Base-by-base conservation (phyloP, 2,797 vertebrate species). In the Hippoglossus hippoglossus region DNA sequence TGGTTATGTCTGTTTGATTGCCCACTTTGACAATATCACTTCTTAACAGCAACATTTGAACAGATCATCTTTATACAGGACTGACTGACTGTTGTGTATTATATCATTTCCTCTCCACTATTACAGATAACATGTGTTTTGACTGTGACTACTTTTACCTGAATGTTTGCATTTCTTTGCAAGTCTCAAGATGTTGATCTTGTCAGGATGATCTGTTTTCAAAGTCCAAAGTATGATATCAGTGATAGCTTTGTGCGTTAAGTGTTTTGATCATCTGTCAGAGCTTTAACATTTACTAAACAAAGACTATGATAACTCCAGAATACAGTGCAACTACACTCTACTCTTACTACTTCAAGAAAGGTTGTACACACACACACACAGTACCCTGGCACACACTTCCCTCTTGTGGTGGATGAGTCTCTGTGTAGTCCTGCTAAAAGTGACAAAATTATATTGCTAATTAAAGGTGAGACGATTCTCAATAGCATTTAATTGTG, bases 381-480 rank as follows among this genome's bases (percentile, higher is more conserved):
- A n/a, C n/a, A n/a, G 49, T 28, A 47, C 16, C 53, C 44, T 41
- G 51, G 64, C 54, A 26, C 50, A 82, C 61, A 80, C 21, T 80
- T 46, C 82, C 91, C 86, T 82, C 86, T 84, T 77, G 87, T 85
- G 89, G 83, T 44, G 51, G 62, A 57, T 2, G 24, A 63, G 36
- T n/a, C 22, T 26, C n/a, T 44, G 18, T 52, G 11, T 3, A 9
- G 56, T 44, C 19, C 11, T 1, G 8, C 44, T 16, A 19, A 46
- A 21, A 5, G 6, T 1, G 13, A 19, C 47, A 6, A 19, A 54
- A 46, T 4, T 19, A 18, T 15, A 15, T 6, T n/a, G 19, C 2
- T 28, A 54, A 39, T 39, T 39, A 39, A 39, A 39, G 36, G 31
- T 34, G 36, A 39, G 36, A 39, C 12, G 1, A 12, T 39, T 39